These are phyloP conservation scores for Allolobophora icterica DNA, from an alignment of 2,888 invertebrate genomes.

Conservation along the genomic window DNA sequence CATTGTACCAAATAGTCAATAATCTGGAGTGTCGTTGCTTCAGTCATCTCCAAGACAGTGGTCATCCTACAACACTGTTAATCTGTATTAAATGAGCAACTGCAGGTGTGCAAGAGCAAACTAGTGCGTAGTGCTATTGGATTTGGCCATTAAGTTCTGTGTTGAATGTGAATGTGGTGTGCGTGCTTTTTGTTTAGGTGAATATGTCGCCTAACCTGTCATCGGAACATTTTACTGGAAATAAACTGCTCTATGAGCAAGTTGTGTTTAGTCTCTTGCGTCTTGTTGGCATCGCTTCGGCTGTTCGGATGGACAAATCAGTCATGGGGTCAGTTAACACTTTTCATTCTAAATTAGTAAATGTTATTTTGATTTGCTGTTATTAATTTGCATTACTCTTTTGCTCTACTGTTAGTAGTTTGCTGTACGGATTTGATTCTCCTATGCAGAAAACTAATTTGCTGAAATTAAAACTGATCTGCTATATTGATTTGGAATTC, in stretches of 20 bases:
- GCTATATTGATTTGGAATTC: neutral
- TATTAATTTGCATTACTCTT: neutral
- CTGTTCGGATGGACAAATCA: slow-evolving; percentile 31
- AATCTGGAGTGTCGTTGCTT: too few relatives aligned
- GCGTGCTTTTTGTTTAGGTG: neutral
- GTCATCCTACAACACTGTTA: too few relatives aligned
- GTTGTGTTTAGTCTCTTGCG: slow-evolving; percentile 83
- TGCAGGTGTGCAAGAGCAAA: too few relatives aligned
- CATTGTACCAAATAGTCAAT: too few relatives aligned
- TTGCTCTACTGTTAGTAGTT: neutral
- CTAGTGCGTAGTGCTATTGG: neutral
- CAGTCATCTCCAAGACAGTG: too few relatives aligned
- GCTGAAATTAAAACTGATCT: neutral
- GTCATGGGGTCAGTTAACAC: neutral
- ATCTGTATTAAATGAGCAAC: too few relatives aligned
- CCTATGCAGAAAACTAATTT: neutral
- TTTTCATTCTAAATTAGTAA: slow-evolving; percentile 12
- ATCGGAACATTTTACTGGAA: slow-evolving; percentile 88
- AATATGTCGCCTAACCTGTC: slow-evolving; percentile 98
- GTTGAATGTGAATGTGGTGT: neutral
- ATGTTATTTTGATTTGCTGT: neutral
- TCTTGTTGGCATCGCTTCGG: slow-evolving; percentile 75
- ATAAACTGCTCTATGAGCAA: slow-evolving; percentile 85
- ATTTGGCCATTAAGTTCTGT: neutral
- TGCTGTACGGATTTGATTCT: neutral